Evolutionary conservation across 1,140 invertebrate species (phyloP).

Genomic region (Heliconius himera): DNA sequence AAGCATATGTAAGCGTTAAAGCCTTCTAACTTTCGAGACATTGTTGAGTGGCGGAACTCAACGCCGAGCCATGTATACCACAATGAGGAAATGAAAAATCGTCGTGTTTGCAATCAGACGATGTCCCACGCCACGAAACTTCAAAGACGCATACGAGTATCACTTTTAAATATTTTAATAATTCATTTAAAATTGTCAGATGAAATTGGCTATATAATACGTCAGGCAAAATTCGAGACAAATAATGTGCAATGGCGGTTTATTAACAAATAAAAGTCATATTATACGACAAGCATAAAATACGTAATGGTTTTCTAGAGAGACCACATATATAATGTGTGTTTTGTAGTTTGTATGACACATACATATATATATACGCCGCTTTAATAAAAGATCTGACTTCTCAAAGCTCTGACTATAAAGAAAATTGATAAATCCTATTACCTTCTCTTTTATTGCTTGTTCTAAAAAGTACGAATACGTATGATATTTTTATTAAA

Average conservation of each 20-base stretch:
- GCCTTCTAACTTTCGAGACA: too few species aligned
- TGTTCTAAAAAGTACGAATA: too few species aligned
- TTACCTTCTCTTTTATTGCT: too few species aligned
- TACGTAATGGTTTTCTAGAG: neutral
- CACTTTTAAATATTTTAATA: neutral
- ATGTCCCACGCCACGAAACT: neutral
- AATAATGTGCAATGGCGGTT: neutral
- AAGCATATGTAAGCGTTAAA: too few species aligned
- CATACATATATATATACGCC: neutral
- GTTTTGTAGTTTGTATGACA: neutral
- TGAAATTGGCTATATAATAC: neutral
- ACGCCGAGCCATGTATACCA: too few species aligned
- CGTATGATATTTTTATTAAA: too few species aligned
- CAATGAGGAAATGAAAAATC: too few species aligned
- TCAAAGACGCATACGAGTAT: neutral
- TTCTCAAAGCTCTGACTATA: neutral
- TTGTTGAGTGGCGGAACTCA: too few species aligned
- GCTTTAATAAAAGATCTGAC: neutral
- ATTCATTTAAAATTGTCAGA: neutral
- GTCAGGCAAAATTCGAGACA: neutral
- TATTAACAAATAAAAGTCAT: neutral
- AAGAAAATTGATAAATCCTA: neutral
- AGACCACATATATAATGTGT: neutral
- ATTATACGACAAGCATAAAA: conserved; percentile 9
- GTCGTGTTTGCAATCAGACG: too few species aligned